Percentiles rank a stretch among this genome's conserved stretches.
Conservation (phyloP, 2,113 vertebrate genomes). For the Anoplopoma fimbria region DNA sequence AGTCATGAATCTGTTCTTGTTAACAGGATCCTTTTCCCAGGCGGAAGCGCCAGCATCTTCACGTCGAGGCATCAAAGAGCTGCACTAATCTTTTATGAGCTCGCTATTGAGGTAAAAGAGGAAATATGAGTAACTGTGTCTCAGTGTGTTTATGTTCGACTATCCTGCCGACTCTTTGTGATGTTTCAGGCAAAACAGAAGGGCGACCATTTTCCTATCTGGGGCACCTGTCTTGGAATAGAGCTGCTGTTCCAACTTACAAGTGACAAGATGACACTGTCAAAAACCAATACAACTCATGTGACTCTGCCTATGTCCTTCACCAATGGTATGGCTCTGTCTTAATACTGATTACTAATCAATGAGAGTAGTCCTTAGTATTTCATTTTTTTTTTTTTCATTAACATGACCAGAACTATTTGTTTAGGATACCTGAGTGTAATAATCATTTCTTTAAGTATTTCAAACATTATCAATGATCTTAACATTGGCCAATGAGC, state of each 20-base stretch:
- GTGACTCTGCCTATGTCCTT: constrained; percentile 87
- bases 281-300: constrained; percentile 83
- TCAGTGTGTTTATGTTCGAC: not conserved
- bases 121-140: fast-evolving
- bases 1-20: not conserved
- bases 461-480: not conserved
- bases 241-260: constrained; percentile 88
- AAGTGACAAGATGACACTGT: constrained; percentile 81
- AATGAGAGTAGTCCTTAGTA: too few species aligned
- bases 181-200: constrained; percentile 86
- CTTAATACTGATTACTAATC: too few species aligned
- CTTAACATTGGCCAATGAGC: not conserved
- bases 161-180: not conserved
- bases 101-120: constrained; percentile 86
- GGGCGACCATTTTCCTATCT: constrained; percentile 94
- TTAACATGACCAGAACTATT: not conserved
- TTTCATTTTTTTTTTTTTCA: not conserved
- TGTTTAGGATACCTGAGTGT: not conserved
- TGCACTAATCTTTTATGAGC: constrained; percentile 87
- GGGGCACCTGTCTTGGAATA: constrained; percentile 95
- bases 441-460: too few species aligned
- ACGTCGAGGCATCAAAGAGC: constrained; percentile 86
- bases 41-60: constrained; percentile 85
- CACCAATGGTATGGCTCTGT: constrained; percentile 81
- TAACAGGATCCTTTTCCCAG: constrained; percentile 90